Conservation (phyloP, 2,113 vertebrate genomes). For the Corvus hawaiiensis region DNA sequence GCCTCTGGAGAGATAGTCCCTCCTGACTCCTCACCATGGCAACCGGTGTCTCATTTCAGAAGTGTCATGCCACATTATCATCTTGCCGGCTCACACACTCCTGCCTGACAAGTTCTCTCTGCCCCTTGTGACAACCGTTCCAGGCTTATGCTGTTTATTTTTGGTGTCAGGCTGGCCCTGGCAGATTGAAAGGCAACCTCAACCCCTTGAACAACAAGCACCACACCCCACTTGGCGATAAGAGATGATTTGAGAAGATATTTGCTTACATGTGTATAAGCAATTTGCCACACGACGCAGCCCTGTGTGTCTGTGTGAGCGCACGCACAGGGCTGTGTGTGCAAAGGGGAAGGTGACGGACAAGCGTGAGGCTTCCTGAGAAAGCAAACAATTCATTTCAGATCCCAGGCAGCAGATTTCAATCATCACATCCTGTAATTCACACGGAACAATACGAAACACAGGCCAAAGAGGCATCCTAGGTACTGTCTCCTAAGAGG, state of each 20-base stretch:
- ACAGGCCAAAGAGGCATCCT: neutral
- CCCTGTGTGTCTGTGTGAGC: conserved; percentile 20
- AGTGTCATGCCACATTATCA: conserved; percentile 99
- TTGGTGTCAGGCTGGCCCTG: conserved; percentile 76
- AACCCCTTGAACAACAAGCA: conserved; percentile 78
- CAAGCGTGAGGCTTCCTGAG: neutral
- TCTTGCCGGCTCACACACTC: conserved; percentile 89
- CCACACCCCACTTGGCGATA: conserved; percentile 83
- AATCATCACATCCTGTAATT: conserved; percentile 70
- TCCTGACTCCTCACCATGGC: conserved; percentile 93
- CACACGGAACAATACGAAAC: conserved; percentile 58
- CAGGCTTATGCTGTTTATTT: conserved; percentile 80
- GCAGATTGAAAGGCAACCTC: conserved; percentile 79
- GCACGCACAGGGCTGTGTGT: conserved; percentile 4
- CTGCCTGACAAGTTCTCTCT: conserved; percentile 92
- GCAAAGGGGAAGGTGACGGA: conserved; percentile 7
- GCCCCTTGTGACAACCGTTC: conserved; percentile 84
- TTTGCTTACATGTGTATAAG: conserved; percentile 90
- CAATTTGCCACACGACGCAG: conserved; percentile 74
- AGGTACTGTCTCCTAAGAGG: neutral
- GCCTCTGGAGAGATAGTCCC: conserved; percentile 91
- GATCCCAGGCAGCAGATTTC: conserved; percentile 64
- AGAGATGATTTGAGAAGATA: conserved; percentile 91
- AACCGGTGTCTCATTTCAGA: conserved; percentile 99
- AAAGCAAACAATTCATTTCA: conserved; percentile 47